These are phyloP conservation scores for Shargacucullia verbasci DNA, from an alignment of 2,888 invertebrate species.

Conservation along the genomic window DNA sequence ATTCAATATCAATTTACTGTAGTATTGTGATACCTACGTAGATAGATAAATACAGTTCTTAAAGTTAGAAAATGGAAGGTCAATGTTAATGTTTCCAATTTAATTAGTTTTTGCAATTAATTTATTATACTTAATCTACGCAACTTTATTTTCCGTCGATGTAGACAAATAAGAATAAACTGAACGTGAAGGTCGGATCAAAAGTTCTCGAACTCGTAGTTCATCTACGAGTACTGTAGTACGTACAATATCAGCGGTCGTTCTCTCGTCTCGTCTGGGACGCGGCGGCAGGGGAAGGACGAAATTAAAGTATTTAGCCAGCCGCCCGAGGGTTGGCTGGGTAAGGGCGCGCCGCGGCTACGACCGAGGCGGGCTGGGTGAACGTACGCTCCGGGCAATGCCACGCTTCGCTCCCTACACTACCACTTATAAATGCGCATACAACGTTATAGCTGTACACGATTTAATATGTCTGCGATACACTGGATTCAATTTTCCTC, in stretches of 20 bases:
- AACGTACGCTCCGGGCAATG: slow-evolving; percentile 59
- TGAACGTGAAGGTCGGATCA: slow-evolving; percentile 1
- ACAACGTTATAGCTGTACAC: slow-evolving; percentile 33
- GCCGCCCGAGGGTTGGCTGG: slow-evolving; percentile 64
- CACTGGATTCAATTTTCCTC: slow-evolving; percentile 6
- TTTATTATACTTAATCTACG: too few species aligned
- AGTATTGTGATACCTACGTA: too few species aligned
- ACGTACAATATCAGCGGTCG: slow-evolving; percentile 48
- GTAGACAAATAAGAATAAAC: slow-evolving; percentile 4
- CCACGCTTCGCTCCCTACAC: slow-evolving; percentile 48
- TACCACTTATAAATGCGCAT: slow-evolving; percentile 46
- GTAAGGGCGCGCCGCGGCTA: slow-evolving; percentile 64
- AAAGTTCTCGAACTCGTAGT: slow-evolving; percentile 28
- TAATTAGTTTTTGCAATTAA: too few species aligned
- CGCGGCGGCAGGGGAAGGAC: slow-evolving; percentile 67
- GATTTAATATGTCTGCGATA: slow-evolving; percentile 25
- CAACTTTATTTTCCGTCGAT: neutral
- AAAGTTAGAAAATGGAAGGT: too few species aligned
- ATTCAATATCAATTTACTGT: too few species aligned
- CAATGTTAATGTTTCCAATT: too few species aligned
- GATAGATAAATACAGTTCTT: too few species aligned
- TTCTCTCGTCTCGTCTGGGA: slow-evolving; percentile 64
- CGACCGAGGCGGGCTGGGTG: slow-evolving; percentile 64
- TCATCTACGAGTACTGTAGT: slow-evolving; percentile 27
- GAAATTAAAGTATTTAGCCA: slow-evolving; percentile 71